A percentile compares a stretch with the other conserved stretches of the same genome.
These are phyloP conservation scores for Drymonia ruficornis DNA, from an alignment of 2,888 invertebrate genomes.

Conservation along the genomic window DNA sequence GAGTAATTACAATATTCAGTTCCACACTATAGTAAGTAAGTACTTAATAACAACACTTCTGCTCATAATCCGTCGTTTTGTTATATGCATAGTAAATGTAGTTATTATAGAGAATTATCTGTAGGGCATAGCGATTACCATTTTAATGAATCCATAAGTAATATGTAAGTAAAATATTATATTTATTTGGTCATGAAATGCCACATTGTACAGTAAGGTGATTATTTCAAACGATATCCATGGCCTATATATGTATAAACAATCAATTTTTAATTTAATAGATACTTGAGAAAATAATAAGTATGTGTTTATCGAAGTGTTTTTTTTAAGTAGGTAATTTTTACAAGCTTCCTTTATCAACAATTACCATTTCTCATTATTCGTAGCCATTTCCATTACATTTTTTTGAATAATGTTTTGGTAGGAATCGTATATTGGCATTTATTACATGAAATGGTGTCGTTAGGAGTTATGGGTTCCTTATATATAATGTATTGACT, in stretches of 20 bases:
- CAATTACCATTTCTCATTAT: too few species aligned
- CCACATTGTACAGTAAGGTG: not conserved
- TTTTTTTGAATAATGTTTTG: too few species aligned
- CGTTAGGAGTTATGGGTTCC: too few species aligned
- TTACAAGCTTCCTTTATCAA: too few species aligned
- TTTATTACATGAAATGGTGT: too few species aligned
- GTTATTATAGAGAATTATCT: not conserved
- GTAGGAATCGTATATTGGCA: too few species aligned
- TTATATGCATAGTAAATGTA: not conserved
- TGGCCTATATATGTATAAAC: not conserved
- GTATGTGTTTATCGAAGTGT: too few species aligned
- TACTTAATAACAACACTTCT: not conserved
- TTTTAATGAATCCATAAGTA: not conserved
- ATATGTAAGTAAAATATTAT: not conserved
- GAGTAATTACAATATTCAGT: not conserved
- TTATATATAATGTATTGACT: too few species aligned
- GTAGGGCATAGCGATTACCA: not conserved
- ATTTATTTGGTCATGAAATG: not conserved
- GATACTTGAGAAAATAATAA: too few species aligned
- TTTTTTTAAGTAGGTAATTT: too few species aligned
- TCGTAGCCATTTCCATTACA: too few species aligned
- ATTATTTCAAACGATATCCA: not conserved
- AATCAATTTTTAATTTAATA: too few species aligned
- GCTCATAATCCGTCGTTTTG: conserved; percentile 6
- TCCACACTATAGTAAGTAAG: not conserved